Percentiles rank a stretch among this genome's conserved stretches.
phyloP scores from a whole-genome alignment of 37 sponge, comb jelly and placozoan genomes.

The Axinella damicornis region DNA sequence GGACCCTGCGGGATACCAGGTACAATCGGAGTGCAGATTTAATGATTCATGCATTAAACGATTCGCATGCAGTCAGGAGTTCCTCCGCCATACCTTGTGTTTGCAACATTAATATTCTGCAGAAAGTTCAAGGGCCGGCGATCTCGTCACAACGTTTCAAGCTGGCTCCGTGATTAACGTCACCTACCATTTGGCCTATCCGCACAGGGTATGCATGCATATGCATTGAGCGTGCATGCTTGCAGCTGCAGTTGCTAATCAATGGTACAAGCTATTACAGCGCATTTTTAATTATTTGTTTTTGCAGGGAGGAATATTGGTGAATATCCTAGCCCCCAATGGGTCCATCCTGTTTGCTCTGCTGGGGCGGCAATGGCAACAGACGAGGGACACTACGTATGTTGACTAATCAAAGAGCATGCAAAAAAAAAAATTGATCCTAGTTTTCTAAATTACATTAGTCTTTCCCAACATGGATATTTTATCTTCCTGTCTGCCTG shows the following conservation, averaged over 20 bases:
- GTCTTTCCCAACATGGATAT: no score
- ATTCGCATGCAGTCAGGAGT: conserved; percentile 1
- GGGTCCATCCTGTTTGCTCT: conserved; percentile 49
- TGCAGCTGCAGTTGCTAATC: no score
- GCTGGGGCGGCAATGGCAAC: conserved; percentile 8
- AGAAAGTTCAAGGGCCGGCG: background rate
- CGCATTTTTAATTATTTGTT: background rate
- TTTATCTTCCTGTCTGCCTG: no score
- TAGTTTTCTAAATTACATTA: no score
- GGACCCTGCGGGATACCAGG: conserved; percentile 84
- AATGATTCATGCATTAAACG: no score
- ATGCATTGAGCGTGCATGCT: no score
- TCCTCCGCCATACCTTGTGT: no score
- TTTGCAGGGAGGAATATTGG: conserved; percentile 56
- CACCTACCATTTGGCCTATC: conserved; percentile 48
- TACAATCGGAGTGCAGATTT: conserved; percentile 2
- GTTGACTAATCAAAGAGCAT: background rate
- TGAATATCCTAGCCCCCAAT: conserved; percentile 50
- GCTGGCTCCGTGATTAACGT: conserved; percentile 53
- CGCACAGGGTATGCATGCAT: conserved; percentile 23
- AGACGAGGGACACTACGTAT: background rate
- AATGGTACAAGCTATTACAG: no score
- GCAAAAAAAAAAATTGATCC: no score
- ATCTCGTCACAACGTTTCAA: conserved; percentile 42
- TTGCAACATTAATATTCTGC: no score